Evolutionary conservation across 2,113 vertebrate species (phyloP).

Genomic region (Callipepla squamata): DNA sequence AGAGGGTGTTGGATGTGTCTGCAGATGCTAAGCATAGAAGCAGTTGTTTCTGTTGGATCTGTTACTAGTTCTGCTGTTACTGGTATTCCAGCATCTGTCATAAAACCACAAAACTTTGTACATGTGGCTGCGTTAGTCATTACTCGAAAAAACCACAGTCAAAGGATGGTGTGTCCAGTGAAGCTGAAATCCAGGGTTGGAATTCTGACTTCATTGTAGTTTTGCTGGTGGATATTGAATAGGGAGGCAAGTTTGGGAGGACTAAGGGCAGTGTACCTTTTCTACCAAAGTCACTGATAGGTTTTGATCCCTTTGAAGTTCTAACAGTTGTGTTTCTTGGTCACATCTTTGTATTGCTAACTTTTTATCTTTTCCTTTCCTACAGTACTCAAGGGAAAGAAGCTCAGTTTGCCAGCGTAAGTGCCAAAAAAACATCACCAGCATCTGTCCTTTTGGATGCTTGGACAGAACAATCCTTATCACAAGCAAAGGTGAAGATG

Average conservation of each 20-base stretch:
- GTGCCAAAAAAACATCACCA: constrained; percentile 85
- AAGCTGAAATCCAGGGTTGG: neutral
- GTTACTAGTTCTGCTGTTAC: neutral
- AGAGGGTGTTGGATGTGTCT: neutral
- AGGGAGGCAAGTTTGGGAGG: neutral
- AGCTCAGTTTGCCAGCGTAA: constrained; percentile 99
- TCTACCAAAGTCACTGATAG: neutral
- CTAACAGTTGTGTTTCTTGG: neutral
- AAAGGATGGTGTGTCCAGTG: fast-evolving
- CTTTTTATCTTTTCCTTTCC: neutral
- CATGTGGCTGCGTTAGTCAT: neutral
- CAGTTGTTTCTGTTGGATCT: neutral
- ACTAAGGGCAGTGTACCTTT: neutral
- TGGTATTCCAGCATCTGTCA: neutral
- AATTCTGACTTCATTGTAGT: neutral
- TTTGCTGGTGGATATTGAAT: neutral
- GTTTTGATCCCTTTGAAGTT: neutral
- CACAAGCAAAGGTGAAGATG: constrained; percentile 86
- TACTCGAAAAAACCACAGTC: neutral
- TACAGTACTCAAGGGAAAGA: constrained; percentile 98
- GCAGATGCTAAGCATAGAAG: neutral
- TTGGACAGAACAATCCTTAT: constrained; percentile 82
- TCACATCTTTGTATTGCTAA: neutral
- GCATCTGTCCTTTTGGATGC: constrained; percentile 83
- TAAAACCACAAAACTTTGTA: neutral